Conservation (phyloP, 2,888 invertebrate species). For the Macropis europaea region DNA sequence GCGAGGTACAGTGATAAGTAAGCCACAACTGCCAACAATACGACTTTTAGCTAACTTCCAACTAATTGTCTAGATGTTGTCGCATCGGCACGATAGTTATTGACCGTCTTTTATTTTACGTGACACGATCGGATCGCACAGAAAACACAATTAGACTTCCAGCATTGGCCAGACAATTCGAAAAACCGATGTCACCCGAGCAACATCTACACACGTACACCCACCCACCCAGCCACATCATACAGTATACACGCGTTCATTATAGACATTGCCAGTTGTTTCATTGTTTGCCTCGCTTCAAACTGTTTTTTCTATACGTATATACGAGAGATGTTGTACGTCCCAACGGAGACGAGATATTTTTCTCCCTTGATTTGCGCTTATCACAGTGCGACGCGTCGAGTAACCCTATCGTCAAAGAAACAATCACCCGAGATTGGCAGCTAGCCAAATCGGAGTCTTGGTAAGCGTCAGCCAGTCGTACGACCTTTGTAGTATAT, state of each 20-base stretch:
- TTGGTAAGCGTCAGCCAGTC: slow-evolving; percentile 76
- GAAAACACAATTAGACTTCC: slow-evolving; percentile 32
- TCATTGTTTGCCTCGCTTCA: slow-evolving; percentile 64
- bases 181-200: neutral
- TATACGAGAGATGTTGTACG: slow-evolving; percentile 43
- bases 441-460: slow-evolving; percentile 44
- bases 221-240: slow-evolving; percentile 22
- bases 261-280: slow-evolving; percentile 56
- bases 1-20: slow-evolving; percentile 95
- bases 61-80: slow-evolving; percentile 71
- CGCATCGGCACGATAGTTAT: slow-evolving; percentile 76
- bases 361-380: slow-evolving; percentile 60
- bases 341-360: slow-evolving; percentile 31
- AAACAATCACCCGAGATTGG: slow-evolving; percentile 25
- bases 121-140: slow-evolving; percentile 43
- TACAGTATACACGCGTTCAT: slow-evolving; percentile 24
- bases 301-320: slow-evolving; percentile 43
- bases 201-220: slow-evolving; percentile 7
- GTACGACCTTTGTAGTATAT: slow-evolving; percentile 77
- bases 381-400: slow-evolving; percentile 65
- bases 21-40: slow-evolving; percentile 81
- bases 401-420: slow-evolving; percentile 24
- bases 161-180: slow-evolving; percentile 20
- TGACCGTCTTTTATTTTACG: slow-evolving; percentile 48
- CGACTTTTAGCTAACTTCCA: slow-evolving; percentile 68